Base-by-base conservation (phyloP, 2,797 vertebrate genomes). In the Betta splendens region DNA sequence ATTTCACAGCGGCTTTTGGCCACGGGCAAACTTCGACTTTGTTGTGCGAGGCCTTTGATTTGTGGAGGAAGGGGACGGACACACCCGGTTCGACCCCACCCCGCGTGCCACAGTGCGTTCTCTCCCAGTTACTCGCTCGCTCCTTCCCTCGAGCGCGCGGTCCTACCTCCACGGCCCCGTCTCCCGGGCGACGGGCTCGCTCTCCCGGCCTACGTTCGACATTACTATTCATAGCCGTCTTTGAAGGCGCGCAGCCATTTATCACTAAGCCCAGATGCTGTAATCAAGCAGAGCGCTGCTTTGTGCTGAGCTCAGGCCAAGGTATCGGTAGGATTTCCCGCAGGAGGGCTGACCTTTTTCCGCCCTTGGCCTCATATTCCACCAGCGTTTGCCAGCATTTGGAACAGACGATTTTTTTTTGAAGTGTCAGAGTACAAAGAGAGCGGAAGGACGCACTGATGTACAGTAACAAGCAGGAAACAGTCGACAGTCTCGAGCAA, bases 11-110 rank as follows among this genome's bases (percentile, higher is more conserved):
- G 55, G 54, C 65, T 53, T n/a, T 72, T 65, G 67, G 85, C 83
- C 82, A 85, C 43, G 2, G 83, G 87, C 84, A n/a, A 73, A 83
- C 75, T 81, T 66, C 29, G 66, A 86, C 87, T 89, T 89, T 89
- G 79, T 90, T 87, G 83, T 86, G 72, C 79, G 52, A 33, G 49
- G 69, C 58, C 86, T 91, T 91, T 91, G 87, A 90, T 89, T 85
- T 83, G 53, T 74, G 58, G 73, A 89, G 89, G 87, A 89, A 87
- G 85, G 87, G 84, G 80, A 77, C 64, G 53, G 78, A 70, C 85
- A 86, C 85, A 80, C 87, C 88, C 85, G 80, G 75, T 44, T 47
- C 20, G 62, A 89, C 84, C 76, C 62, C 53, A 31, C 35, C 74
- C 69, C 69, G 64, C 87, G 90, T 88, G 86, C 88, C 82, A 83